Base-by-base conservation (phyloP, 2,113 vertebrate genomes). In the Galbula dea region DNA sequence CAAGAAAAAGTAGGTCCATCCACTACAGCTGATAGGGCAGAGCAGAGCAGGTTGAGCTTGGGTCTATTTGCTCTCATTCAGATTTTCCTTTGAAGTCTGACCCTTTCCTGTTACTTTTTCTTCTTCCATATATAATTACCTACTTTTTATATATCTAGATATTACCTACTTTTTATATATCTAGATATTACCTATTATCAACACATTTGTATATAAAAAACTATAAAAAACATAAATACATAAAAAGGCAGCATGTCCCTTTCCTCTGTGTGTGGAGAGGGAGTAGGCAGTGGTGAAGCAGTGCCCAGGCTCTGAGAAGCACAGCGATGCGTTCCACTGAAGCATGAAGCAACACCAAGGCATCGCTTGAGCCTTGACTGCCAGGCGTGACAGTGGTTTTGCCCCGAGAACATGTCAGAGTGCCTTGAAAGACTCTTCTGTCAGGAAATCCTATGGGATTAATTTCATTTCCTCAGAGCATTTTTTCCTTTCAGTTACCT, bases 361-460 rank as follows among this genome's bases (percentile, higher is more conserved):
- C 85, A 66, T 83, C 1, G 7, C 79, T 69, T 10, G 62, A 76
- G 74, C 49, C 84, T 34, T 73, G 49, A 4, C 90, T 91, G 93
- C 93, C 82, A 89, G 49, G 34, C 46, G 3, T 93, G 85, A 87
- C 37, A 17, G 82, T 27, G 12, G 5, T 24, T 91, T 27, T 95
- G 96, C 93, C 91, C 88, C 0, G 4, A 76, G 83, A 94, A 55
- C 89, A 62, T 84, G 57, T 96, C 94, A 93, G 51, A 79, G 30
- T 29, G 63, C 88, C 67, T 91, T 62, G 41, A 85, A 87, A 87
- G 52, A 41, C 72, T 86, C 55, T 89, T 46, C 62, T 77, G 88
- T 93, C 95, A 95, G 85, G 79, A 91, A 91, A 80, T 94, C 88
- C 75, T 74, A 75, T 88, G 92, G 68, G 72, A 80, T 88, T 95